These are phyloP conservation scores for Hemicentrotus pulcherrimus DNA, from an alignment of 35 echinoderm and acorn worm species.

Conservation along the genomic window DNA sequence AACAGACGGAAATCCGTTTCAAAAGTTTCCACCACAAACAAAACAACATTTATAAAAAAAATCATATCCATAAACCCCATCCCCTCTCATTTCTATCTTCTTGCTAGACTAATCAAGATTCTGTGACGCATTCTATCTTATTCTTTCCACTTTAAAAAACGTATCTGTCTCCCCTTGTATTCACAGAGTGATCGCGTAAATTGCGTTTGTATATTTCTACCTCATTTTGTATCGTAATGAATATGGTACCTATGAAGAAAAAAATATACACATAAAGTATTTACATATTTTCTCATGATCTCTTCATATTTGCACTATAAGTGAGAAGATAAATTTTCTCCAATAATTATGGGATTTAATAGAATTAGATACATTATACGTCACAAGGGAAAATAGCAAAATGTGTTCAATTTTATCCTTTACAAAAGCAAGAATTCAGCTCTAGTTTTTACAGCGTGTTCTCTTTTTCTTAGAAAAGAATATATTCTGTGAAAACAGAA, in stretches of 20 bases:
- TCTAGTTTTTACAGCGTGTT: not conserved
- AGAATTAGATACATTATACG: not conserved
- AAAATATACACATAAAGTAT: conserved; percentile 5
- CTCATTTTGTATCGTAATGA: not conserved
- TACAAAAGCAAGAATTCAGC: not conserved
- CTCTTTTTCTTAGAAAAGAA: too few species aligned
- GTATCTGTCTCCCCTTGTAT: not conserved
- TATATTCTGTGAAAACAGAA: not conserved
- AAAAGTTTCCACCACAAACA: not conserved
- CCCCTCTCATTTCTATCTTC: not conserved
- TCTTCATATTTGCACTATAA: not conserved
- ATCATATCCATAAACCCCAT: too few species aligned
- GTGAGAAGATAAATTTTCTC: not conserved
- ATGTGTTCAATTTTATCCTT: not conserved
- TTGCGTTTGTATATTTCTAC: not conserved
- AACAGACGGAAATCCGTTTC: not conserved
- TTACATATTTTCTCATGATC: not conserved
- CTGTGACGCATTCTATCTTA: too few species aligned
- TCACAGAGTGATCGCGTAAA: not conserved
- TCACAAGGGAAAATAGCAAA: not conserved
- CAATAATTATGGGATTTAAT: not conserved
- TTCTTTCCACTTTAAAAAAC: too few species aligned
- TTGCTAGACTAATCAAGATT: not conserved
- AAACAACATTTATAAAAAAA: not conserved
- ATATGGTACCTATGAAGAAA: not conserved